Conservation (phyloP, 2,113 vertebrate species). For the Myotis lucifugus region DNA sequence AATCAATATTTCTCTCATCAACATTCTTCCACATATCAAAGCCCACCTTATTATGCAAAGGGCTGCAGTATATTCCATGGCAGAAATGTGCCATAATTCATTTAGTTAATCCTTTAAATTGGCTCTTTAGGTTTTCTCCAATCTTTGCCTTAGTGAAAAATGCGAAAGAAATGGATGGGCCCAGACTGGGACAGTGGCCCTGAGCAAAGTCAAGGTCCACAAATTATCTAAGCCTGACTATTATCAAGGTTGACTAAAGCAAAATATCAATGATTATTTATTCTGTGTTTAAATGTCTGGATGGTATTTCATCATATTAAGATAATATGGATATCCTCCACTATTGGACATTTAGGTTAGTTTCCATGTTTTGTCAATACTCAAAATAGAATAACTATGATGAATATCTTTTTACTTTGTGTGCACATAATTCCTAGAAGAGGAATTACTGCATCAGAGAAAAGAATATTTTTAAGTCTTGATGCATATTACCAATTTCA, state of each 20-base stretch:
- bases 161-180: not conserved
- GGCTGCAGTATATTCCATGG: not conserved
- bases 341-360: not conserved
- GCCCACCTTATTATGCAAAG: not conserved
- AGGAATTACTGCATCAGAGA: not conserved
- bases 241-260: not conserved
- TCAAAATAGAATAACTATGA: not conserved
- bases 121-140: not conserved
- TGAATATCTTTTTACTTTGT: constrained; percentile 39
- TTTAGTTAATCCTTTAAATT: not conserved
- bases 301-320: not conserved
- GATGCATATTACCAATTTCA: constrained; percentile 19
- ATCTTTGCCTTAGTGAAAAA: not conserved
- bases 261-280: not conserved
- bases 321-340: not conserved
- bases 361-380: not conserved
- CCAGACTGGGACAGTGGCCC: not conserved
- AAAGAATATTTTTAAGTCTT: constrained; percentile 44
- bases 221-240: not conserved
- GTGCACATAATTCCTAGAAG: constrained; percentile 12
- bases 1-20: not conserved
- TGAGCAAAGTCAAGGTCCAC: not conserved
- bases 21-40: constrained; percentile 20
- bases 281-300: constrained; percentile 6
- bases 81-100: not conserved